These are phyloP conservation scores for Aulostomus chinensis DNA, from an alignment of 2,797 vertebrate genomes.

Conservation along the genomic window DNA sequence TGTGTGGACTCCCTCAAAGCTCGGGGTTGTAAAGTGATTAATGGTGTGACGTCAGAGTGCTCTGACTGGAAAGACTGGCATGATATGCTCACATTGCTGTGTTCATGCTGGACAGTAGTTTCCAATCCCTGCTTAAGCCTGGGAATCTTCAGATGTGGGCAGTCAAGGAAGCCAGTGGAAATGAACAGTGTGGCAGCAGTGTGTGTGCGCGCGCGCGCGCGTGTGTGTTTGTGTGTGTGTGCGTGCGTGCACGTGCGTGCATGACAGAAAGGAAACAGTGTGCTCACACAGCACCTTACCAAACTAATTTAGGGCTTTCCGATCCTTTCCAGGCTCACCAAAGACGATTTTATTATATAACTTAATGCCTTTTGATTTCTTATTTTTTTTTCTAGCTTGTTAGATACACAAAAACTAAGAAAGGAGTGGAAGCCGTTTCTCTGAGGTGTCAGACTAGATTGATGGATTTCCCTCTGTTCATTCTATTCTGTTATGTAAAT, in stretches of 20 bases:
- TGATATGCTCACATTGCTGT: conserved; percentile 43
- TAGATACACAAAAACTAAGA: conserved; percentile 57
- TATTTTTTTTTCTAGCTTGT: conserved; percentile 21
- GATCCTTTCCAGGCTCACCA: conserved; percentile 53
- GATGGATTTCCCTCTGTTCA: conserved; percentile 68
- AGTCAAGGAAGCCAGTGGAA: conserved; percentile 66
- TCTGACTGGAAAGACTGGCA: conserved; percentile 69
- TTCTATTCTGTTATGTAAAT: conserved; percentile 61
- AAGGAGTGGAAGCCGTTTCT: conserved; percentile 40
- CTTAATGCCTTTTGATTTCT: conserved; percentile 45
- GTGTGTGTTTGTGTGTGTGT: no score
- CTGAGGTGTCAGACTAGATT: conserved; percentile 56
- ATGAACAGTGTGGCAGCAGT: conserved; percentile 56
- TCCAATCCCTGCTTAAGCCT: conserved; percentile 59
- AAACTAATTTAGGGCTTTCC: conserved; percentile 48
- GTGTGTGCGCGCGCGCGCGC: conserved; percentile 15
- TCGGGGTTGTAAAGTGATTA: conserved; percentile 67
- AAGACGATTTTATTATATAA: conserved; percentile 55
- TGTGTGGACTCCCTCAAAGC: no score
- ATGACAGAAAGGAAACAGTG: conserved; percentile 71
- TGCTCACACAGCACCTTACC: conserved; percentile 56
- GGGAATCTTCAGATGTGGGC: conserved; percentile 68
- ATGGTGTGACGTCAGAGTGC: conserved; percentile 59
- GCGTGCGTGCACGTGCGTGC: conserved; percentile 13
- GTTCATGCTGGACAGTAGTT: conserved; percentile 59